Conservation (phyloP, 2,113 vertebrate genomes). For the Ceyx melanurus region DNA sequence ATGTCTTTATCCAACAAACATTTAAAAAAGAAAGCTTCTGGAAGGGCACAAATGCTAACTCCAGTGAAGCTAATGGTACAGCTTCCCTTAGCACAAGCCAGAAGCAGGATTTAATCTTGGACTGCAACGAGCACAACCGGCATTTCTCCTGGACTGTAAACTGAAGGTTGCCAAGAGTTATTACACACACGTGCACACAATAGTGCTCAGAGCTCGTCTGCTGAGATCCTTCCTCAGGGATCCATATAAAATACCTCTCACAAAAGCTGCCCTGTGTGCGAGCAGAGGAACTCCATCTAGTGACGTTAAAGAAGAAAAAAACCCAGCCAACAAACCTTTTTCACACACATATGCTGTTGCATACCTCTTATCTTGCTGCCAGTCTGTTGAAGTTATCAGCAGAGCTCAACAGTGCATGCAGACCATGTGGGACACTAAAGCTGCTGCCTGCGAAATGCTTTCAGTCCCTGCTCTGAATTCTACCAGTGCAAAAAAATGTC, state of each 20-base stretch:
- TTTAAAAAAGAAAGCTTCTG: neutral
- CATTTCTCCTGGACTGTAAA: neutral
- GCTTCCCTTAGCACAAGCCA: neutral
- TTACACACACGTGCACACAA: neutral
- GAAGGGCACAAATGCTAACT: neutral
- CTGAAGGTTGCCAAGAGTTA: neutral
- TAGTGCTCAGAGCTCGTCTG: neutral
- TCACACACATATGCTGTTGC: neutral
- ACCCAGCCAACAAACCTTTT: neutral
- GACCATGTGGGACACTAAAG: neutral
- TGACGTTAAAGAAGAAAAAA: neutral
- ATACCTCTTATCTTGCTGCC: neutral
- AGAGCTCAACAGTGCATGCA: neutral
- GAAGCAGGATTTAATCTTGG: neutral
- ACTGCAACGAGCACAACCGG: neutral
- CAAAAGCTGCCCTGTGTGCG: conserved; percentile 56
- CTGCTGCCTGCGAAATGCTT: neutral
- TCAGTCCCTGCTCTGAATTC: neutral
- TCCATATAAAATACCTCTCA: conserved; percentile 52
- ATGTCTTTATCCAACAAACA: neutral
- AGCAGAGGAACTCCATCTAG: conserved; percentile 25
- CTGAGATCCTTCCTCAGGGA: conserved; percentile 51
- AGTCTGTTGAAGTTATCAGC: neutral
- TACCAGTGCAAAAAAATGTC: conserved; percentile 36
- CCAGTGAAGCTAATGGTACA: neutral